Base-by-base conservation (phyloP, 2,888 invertebrate genomes). In the Odontomyia ornata region DNA sequence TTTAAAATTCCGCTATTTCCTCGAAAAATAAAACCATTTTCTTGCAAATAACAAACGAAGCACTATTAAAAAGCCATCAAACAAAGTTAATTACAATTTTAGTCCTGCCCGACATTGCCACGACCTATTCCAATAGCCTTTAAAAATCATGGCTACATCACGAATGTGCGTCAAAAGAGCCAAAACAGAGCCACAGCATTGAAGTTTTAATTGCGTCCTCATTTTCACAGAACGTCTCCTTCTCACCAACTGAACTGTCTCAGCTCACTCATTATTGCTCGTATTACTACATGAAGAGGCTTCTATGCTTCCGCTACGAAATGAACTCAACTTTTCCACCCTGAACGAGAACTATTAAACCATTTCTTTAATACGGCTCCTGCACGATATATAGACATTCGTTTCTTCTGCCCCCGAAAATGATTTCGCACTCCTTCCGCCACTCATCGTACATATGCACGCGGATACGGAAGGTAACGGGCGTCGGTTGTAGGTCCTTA, bases 331-430 rank as follows among this genome's bases (percentile, higher is more conserved):
- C 23, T 7, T 28, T 64, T 28, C 28, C 64, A n/a, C 28, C 64
- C 28, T 64, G 21, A n/a, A 27, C 18, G 11, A 28, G 30, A 36
- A 36, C 64, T 27, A 64, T 64, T 64, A 64, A 64, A 64, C 64
- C 64, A 64, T 30, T 30, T 64, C 30, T 30, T 13, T n/a, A 28
- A 64, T 30, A 64, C 5, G 13, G 15, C 5, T 28, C 15, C 64
- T 4, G 1, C 64, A 64, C 64, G 64, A 64, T 15, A 64, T 30
- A 64, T 13, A 30, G 60, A 23, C 25, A 23, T 23, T 3, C 21
- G 25, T 4, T 25, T n/a, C 25, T 5, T 23, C 60, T 15, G 23
- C 7, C 21, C 21, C 60, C 13, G 23, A 60, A 7, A 11, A 11
- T 15, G 5, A 2, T n/a, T 4, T 52, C 52, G 2, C 18, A 18